Evolutionary conservation across 2,113 vertebrate species (phyloP), one percentile per base, ranked within the genome.

Genomic region (Tupaia chinensis): DNA sequence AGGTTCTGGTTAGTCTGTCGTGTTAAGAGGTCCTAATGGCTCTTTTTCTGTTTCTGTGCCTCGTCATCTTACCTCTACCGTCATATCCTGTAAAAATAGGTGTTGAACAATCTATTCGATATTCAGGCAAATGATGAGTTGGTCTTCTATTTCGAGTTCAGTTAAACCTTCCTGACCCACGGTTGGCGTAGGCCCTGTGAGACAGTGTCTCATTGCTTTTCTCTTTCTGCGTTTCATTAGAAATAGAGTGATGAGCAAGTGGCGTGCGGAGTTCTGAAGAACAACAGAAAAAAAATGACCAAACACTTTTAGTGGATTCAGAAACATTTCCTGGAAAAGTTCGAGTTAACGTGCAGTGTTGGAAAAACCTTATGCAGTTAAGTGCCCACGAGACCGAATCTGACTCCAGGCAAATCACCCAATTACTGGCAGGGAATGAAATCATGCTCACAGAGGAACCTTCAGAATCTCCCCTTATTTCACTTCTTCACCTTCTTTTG

Each of bases 121-220:
- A 32, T 68, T 85, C 20, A 66, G 66, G 65, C 70, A 77, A 22
- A 84, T 44, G 68, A 73, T 94, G 82, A 92, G 84, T 83, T 87
- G 95, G 68, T 54, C 61, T 87, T 95, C 81, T 79, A 34, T 95
- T 81, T 69, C 82, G 8, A 74, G 84, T 87, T 89, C 11, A 91
- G 84, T 97, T 92, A 63, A 90, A 69, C 94, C 91, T 95, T 90
- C 22, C 95, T 96, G 89, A 81, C 61, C 34, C 3, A 11, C 22
- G 81, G 3, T 83, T 96, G 80, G 95, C 87, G 92, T 3, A 93
- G 66, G 7, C 79, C 44, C 68, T 65, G 0, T 5, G 92, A 74
- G 54, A 44, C 8, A 10, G 23, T 17, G 56, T 79, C 92, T 83
- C 76, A 78, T n/a, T 93, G n/a, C 12, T 77, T 77, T 78, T 96